Conservation (phyloP, 1,140 invertebrate genomes). For the Antheraea mylitta region DNA sequence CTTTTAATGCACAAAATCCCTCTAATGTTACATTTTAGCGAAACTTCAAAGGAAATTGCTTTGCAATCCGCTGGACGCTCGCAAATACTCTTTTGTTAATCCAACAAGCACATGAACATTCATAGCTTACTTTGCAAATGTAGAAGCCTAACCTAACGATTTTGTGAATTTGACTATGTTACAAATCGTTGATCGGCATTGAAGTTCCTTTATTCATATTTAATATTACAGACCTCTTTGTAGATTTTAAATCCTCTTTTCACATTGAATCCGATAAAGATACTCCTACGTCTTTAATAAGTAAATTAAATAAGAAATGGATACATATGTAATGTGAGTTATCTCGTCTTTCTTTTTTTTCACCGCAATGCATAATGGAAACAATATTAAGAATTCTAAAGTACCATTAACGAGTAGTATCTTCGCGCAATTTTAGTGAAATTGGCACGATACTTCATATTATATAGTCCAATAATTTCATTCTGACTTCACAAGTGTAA, state of each 20-base stretch:
- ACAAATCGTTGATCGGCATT: neutral
- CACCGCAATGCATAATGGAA: neutral
- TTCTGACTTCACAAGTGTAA: neutral
- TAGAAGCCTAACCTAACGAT: neutral
- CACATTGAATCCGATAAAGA: no score
- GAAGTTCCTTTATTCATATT: neutral
- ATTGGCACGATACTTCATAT: neutral
- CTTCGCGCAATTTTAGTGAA: neutral
- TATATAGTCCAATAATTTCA: neutral
- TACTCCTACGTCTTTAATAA: no score
- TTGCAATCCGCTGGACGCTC: neutral
- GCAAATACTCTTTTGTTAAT: neutral
- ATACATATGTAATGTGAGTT: no score
- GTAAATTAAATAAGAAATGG: no score
- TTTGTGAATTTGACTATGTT: neutral
- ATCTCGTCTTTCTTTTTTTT: no score
- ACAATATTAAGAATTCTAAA: neutral
- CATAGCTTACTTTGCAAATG: neutral
- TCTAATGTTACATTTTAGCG: neutral
- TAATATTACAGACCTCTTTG: no score
- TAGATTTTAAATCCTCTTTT: no score
- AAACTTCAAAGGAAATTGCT: constrained; percentile 1
- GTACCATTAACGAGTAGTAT: neutral
- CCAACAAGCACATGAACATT: neutral
- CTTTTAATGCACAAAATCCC: neutral